These are phyloP conservation scores for Campopleginae sp. DNA, from an alignment of 2,888 invertebrate genomes.

Conservation along the genomic window DNA sequence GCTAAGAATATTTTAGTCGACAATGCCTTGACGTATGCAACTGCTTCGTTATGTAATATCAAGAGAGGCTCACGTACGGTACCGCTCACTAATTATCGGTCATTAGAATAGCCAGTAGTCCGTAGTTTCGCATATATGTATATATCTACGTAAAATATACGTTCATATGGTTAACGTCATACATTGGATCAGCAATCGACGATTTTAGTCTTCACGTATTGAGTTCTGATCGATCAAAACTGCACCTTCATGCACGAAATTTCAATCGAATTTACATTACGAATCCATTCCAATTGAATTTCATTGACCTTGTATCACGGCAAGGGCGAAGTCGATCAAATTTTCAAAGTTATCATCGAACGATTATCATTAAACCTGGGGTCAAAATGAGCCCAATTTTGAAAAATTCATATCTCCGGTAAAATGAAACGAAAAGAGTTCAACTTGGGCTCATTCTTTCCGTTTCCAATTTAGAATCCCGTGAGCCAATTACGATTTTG, in stretches of 20 bases:
- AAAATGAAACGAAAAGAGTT: too few relatives aligned
- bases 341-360: background rate
- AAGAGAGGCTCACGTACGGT: conserved; percentile 38
- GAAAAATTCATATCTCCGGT: too few relatives aligned
- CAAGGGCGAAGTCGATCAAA: background rate
- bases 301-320: background rate
- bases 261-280: background rate
- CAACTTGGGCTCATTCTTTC: too few relatives aligned
- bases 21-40: conserved; percentile 49
- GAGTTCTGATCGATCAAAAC: conserved; percentile 22
- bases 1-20: conserved; percentile 60
- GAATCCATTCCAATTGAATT: background rate
- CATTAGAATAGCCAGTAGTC: conserved; percentile 74
- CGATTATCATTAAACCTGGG: background rate
- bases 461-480: too few relatives aligned
- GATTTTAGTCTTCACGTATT: conserved; percentile 31
- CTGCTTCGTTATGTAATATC: conserved; percentile 52
- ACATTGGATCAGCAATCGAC: conserved; percentile 55
- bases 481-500: too few relatives aligned
- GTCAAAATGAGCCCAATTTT: too few relatives aligned
- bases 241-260: background rate
- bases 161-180: conserved; percentile 25
- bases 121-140: background rate
- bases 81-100: conserved; percentile 77
- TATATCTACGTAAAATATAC: conserved; percentile 32